phyloP scores from a whole-genome alignment of 2,888 invertebrate genomes.

The Isoperla grammatica region DNA sequence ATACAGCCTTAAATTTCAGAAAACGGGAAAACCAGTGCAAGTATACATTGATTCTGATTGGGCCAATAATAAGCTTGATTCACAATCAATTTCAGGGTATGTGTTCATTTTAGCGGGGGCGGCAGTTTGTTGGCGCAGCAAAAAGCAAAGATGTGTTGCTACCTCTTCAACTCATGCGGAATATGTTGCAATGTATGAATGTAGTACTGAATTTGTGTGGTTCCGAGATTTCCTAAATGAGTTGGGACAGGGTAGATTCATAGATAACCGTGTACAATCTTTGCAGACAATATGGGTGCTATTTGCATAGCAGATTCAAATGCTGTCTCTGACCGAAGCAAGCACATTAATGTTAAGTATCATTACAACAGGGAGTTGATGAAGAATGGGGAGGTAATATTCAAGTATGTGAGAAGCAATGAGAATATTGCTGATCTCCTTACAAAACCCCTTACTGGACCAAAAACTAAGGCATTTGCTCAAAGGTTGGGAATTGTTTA shows the following conservation, averaged over 20 bases:
- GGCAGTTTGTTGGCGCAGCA: neutral
- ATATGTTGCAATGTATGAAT: constrained; percentile 3
- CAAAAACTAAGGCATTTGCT: neutral
- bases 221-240: constrained; percentile 5
- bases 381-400: neutral
- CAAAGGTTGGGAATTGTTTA: neutral
- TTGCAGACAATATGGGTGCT: constrained; percentile 4
- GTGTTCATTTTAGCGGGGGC: constrained; percentile 1
- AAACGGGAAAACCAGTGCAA: constrained; percentile 3
- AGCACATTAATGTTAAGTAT: constrained; percentile 4
- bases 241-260: neutral
- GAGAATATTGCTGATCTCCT: neutral
- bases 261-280: constrained; percentile 1
- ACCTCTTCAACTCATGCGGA: constrained; percentile 1
- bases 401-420: neutral
- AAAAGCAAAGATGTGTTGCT: neutral
- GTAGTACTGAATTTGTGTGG: neutral
- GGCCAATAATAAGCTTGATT: neutral
- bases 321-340: neutral
- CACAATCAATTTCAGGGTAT: neutral
- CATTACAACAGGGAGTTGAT: neutral
- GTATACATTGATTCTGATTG: constrained; percentile 2
- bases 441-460: neutral
- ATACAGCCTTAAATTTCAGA: neutral
- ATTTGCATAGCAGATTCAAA: constrained; percentile 2